A percentile compares a stretch with the other conserved stretches of the same genome.
These are phyloP conservation scores for Eupithecia inturbata DNA, from an alignment of 2,888 invertebrate genomes.

Conservation along the genomic window DNA sequence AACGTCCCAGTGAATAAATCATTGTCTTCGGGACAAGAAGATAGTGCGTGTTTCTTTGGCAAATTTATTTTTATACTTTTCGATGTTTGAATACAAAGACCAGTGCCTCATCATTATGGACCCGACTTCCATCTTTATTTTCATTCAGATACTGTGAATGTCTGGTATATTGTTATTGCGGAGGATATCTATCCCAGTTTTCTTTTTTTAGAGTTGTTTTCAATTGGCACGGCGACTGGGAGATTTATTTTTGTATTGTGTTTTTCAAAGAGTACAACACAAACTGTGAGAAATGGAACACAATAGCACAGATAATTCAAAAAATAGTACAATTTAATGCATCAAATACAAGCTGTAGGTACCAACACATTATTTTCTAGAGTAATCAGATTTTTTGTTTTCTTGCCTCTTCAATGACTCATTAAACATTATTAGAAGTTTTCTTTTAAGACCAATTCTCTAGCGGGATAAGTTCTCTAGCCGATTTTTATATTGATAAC, in stretches of 20 bases:
- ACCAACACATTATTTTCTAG: not conserved
- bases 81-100: constrained; percentile 57
- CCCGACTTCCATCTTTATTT: constrained; percentile 29
- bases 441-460: too few species aligned
- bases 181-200: constrained; percentile 20
- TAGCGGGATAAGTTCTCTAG: too few species aligned
- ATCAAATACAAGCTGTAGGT: not conserved
- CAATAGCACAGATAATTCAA: not conserved
- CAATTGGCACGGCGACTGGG: constrained; percentile 23
- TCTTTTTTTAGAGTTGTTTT: constrained; percentile 32
- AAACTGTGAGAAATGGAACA: not conserved
- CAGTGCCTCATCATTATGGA: constrained; percentile 40
- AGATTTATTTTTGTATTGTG: constrained; percentile 16
- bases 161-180: constrained; percentile 33
- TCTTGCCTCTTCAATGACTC: not conserved
- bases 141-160: constrained; percentile 25
- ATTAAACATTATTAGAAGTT: not conserved
- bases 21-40: constrained; percentile 71
- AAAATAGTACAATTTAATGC: not conserved
- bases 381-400: not conserved
- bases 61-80: constrained; percentile 71
- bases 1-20: constrained; percentile 66
- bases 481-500: not conserved
- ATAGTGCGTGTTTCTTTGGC: constrained; percentile 77
- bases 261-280: constrained; percentile 12